These are phyloP conservation scores for Bombycilla garrulus DNA, from an alignment of 2,113 vertebrate species.

Conservation along the genomic window DNA sequence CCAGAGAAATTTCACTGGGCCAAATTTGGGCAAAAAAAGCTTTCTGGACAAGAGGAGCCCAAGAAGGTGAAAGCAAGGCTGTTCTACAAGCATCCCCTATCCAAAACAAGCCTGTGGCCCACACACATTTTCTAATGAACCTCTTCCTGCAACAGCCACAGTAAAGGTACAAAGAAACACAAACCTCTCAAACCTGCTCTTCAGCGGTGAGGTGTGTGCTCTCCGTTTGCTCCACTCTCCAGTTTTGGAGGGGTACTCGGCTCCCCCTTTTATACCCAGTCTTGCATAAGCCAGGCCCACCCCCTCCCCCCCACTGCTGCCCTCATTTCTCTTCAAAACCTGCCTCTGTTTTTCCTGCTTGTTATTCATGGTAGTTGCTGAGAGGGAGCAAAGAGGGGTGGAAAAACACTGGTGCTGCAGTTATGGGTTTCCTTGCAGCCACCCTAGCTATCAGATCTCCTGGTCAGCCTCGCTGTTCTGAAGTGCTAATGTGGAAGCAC, in stretches of 20 bases:
- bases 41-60: background rate
- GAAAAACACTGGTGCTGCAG: background rate
- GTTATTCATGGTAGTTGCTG: conserved; percentile 44
- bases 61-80: background rate
- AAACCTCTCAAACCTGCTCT: conserved; percentile 9
- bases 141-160: background rate
- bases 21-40: background rate
- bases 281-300: conserved; percentile 25
- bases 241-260: background rate
- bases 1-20: background rate
- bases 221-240: background rate
- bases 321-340: conserved; percentile 52
- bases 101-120: background rate
- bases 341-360: conserved; percentile 64
- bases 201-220: background rate
- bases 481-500: background rate
- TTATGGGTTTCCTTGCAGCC: background rate
- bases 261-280: conserved; percentile 1
- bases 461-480: background rate
- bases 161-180: conserved; percentile 14
- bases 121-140: accelerated
- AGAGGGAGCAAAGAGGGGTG: conserved; percentile 4
- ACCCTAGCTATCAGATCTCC: background rate
- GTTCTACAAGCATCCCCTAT: background rate
- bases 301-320: background rate